Evolutionary conservation across 1,140 invertebrate genomes (phyloP).

Genomic region (Cephus cinctus): DNA sequence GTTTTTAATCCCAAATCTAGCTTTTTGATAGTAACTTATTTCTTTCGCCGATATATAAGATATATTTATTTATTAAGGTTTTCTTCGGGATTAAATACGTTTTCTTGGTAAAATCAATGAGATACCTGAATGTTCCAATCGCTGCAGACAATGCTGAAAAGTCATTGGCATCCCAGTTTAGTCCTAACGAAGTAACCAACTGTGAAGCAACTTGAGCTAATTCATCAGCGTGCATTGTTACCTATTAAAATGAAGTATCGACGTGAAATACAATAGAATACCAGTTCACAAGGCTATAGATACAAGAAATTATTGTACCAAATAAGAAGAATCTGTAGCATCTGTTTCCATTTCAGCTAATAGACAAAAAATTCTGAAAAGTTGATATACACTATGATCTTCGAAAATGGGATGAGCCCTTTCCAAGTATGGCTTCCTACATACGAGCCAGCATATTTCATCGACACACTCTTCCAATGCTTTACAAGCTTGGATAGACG

Average conservation of each 20-base stretch:
- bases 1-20: neutral
- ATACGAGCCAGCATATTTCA: conserved; percentile 77
- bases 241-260: no score
- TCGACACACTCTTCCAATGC: conserved; percentile 49
- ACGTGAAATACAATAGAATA: conserved; percentile 22
- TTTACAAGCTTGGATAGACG: conserved; percentile 32
- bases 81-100: neutral
- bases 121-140: conserved; percentile 58
- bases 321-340: conserved; percentile 26
- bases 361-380: conserved; percentile 78
- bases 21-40: neutral
- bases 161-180: conserved; percentile 66
- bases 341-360: conserved; percentile 67
- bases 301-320: conserved; percentile 8
- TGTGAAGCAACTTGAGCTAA: conserved; percentile 65
- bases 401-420: conserved; percentile 61
- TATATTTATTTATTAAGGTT: neutral
- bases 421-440: conserved; percentile 62
- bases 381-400: conserved; percentile 68
- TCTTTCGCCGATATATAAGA: neutral
- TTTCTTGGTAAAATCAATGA: neutral
- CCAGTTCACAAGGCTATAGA: neutral
- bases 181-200: conserved; percentile 65
- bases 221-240: conserved; percentile 66
- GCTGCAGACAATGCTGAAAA: conserved; percentile 65